Base-by-base conservation (phyloP, 1,140 invertebrate genomes). In the Pogonomyrmex barbatus region DNA sequence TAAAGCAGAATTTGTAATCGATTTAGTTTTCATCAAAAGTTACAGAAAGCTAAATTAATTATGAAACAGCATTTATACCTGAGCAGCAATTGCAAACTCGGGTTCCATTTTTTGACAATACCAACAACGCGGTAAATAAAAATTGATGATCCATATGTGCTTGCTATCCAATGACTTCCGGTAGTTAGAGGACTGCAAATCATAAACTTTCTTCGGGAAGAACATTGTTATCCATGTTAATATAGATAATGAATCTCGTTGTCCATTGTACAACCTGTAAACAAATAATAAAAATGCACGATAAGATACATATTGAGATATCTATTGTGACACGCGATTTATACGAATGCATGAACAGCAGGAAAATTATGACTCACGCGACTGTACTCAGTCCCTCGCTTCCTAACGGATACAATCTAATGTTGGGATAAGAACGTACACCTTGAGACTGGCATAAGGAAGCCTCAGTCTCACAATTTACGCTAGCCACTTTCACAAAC, bases 61-160 rank as follows among this genome's bases (percentile, higher is more conserved):
- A 60, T 62, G 42, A 65, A 65, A 33, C 42, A 42, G 54, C 30
- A 73, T 73, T 77, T 95, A 24, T 24, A 97, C 97, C 94, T 96
- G 95, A 33, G 97, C 96, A 52, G 97, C 95, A 87, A 95, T 95
- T 89, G 96, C 95, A 95, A 97, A 97, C 87, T 97, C 96, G 42
- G 97, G 97, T 86, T 96, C 96, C 92, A 98, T 96, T 60, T 95
- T 94, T 89, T 96, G 96, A 91, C 97, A 98, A 91, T 96, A 97
- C 6, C 96, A 96, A 94, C 97, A 97, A 97, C 97, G 97, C 0
- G 97, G 97, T 5, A 97, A 97, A 93, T 96, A 98, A 93, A 97
- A 98, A 93, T 97, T 97, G 14, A 98, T 94, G 14, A 97, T 86
- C 96, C 97, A 97, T 89, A 96, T 73, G 4, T 94, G 92, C 17